Evolutionary conservation across 2,888 invertebrate genomes (phyloP), one percentile per base, ranked within the genome.

Genomic region (Eueremaeus valkanovi): DNA sequence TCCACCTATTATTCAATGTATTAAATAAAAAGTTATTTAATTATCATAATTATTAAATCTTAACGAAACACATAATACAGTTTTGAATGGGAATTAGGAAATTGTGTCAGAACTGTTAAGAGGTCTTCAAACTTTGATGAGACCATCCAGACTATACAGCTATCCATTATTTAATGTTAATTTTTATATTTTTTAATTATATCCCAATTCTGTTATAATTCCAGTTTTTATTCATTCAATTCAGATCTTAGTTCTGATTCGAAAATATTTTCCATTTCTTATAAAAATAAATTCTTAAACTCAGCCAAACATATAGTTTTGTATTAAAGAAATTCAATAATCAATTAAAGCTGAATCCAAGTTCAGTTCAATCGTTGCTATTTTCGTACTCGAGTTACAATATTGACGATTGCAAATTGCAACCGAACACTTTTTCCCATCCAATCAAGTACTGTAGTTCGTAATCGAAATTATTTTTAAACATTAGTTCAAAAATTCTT

Each of bases 21-120:
- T 58, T 58, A 29, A 58, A 58, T 31, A 13, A 31, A 58, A 3
- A 58, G 11, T 58, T 58, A 31, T 16, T 16, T 11, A 58, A 58
- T 58, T 9, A 58, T 18, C 8, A 58, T 31, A 58, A 58, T 58
- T 58, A 58, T 58, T 29, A 5, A 11, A 24, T 29, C 55, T 29
- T 29, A 58, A 58, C 45, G 18, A 16, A 6, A 45, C 8, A 58
- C 1, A 58, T 29, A 58, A 31, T 29, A 58, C 11, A 24, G 29
- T 29, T 58, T 58, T 29, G 31, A 27, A 29, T 58, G 29, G n/a
- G n/a, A n/a, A 58, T 58, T 58, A 31, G 58, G 29, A 58, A 58
- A 58, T 58, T 58, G 58, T 58, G 58, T 58, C 58, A 58, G 3
- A 58, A 58, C 58, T 24, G n/a, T 51, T 58, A 58, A 58, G 18